Evolutionary conservation across 2,113 vertebrate species (phyloP).

Genomic region (Bubalus kerabau): DNA sequence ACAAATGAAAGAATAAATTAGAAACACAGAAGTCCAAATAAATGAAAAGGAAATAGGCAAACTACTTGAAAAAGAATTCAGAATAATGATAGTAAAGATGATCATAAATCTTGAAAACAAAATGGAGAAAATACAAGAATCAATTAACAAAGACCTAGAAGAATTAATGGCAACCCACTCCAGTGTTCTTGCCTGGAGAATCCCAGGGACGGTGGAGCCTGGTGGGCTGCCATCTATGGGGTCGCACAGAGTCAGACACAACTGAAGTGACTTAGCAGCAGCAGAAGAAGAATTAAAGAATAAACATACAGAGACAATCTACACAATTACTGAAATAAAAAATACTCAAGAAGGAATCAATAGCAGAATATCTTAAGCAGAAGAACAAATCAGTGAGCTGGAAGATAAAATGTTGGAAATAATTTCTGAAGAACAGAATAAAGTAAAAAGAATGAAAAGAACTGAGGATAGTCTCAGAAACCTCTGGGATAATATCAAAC

Average conservation of each 20-base stretch:
- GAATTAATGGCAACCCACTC: background rate
- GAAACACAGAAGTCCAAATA: background rate
- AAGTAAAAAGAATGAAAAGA: background rate
- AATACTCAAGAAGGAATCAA: too few species aligned
- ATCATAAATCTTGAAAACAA: background rate
- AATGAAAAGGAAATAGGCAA: background rate
- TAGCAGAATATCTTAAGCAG: too few species aligned
- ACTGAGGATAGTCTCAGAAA: background rate
- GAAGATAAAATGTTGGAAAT: background rate
- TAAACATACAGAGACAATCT: background rate
- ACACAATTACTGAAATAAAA: too few species aligned
- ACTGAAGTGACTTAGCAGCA: too few species aligned
- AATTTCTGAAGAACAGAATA: background rate
- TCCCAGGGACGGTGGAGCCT: too few species aligned
- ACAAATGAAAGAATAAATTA: background rate
- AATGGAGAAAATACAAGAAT: background rate
- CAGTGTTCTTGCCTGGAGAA: too few species aligned
- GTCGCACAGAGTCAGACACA: too few species aligned
- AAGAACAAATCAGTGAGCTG: too few species aligned
- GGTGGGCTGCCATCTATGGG: too few species aligned
- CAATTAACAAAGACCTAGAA: background rate
- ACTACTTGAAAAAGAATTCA: background rate
- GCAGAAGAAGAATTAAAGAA: background rate
- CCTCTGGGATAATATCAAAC: background rate
- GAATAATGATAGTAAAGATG: background rate